Evolutionary conservation across 2,888 invertebrate genomes (phyloP), one percentile per base, ranked within the genome.

Genomic region (Pyrocoelia pectoralis): DNA sequence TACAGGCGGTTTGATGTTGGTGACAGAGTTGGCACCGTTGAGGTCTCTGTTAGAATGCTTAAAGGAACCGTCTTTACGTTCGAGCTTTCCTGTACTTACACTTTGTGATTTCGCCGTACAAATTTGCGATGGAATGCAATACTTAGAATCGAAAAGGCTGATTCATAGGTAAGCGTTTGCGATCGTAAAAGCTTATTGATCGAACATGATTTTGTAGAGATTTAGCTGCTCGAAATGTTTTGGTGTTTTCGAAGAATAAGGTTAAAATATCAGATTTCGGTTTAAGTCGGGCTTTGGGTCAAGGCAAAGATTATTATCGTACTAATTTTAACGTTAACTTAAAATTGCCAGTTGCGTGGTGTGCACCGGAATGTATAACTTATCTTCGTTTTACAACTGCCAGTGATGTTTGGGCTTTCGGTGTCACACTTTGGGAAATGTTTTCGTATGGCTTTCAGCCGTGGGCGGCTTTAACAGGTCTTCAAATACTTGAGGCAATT

Each of bases 261-360:
- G 97, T 98, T 4, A 99, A 99, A 85, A 98, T 99, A 68, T 98
- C 97, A 0, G 98, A 99, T 79, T 98, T 99, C 82, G 98, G 98
- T 2, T 82, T 99, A 55, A 97, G 97, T 0, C 87, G 98, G 56
- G 97, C 97, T 0, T 83, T 99, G 56, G 98, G 98, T 1, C 95
- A 96, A 50, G 98, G 98, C 19, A 98, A 98, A 81, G 98, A 99
- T 81, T 99, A 99, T 80, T 99, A 99, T 79, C 97, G 98, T 81
- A 97, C 97, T 2, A 98, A 98, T 83, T 97, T 97, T 80, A 97
- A 95, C 79, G 96, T 97, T 33, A 97, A 97, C 83, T 86, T 98
- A 64, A 98, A 98, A 82, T 84, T 99, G 61, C 98, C 98, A 0
- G 97, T 98, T 68, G 98, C 98, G 1, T 98, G 98, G 98, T 98